Conservation (phyloP, 37 sponge, comb jelly and placozoan species). For the Oopsacas minuta region DNA sequence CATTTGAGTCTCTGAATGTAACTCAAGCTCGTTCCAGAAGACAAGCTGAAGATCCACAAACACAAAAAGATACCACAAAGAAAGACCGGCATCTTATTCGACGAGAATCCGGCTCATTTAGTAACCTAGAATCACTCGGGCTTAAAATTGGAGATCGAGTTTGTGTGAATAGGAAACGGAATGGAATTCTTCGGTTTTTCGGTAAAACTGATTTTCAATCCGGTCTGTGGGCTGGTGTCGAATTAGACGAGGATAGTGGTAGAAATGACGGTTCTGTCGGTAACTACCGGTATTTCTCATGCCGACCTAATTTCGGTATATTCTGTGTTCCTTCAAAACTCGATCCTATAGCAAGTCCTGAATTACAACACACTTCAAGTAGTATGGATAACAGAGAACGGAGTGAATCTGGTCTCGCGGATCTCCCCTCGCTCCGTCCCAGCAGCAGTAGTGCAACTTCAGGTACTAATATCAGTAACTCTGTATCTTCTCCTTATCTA, state of each 20-base stretch:
- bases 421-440: neutral
- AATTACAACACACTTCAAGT: neutral
- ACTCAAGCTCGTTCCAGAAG: neutral
- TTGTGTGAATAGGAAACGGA: conserved; percentile 33
- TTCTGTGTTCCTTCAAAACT: neutral
- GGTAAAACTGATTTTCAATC: conserved; percentile 51
- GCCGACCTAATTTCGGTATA: neutral
- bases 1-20: neutral
- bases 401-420: neutral
- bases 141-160: conserved; percentile 67
- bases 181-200: conserved; percentile 49
- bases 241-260: conserved; percentile 70
- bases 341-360: neutral
- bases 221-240: conserved; percentile 69
- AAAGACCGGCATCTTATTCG: neutral
- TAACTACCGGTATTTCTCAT: neutral
- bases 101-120: neutral
- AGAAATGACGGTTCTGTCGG: conserved; percentile 82
- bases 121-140: neutral
- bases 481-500: neutral
- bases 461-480: neutral
- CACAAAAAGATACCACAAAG: neutral
- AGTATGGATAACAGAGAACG: neutral
- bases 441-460: neutral
- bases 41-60: neutral